Base-by-base conservation (phyloP, 2,113 vertebrate genomes). In the Megaleporinus macrocephalus region DNA sequence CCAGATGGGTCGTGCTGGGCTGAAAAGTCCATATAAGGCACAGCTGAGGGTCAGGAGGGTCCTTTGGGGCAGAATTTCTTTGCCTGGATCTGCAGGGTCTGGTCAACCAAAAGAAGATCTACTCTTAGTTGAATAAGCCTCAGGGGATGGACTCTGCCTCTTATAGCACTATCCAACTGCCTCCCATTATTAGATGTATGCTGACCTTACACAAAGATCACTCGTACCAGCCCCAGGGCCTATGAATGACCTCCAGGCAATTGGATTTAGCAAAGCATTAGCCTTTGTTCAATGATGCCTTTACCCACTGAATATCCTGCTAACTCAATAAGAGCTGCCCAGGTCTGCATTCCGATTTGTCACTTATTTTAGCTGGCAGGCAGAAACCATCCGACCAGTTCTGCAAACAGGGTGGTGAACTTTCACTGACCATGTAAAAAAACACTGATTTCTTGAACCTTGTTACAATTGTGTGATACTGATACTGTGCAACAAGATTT, bases 241-340 rank as follows among this genome's bases (percentile, higher is more conserved):
- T 68, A 68, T 26, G 30, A 76, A 73, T 73, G 81, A 86, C 81
- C 81, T 79, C 51, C 49, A 66, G 80, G 82, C 82, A 81, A 86
- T 88, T 80, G 70, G 68, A 86, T 86, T 82, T 79, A 80, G 47
- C 74, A 74, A 27, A 78, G 84, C 85, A 88, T 88, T 88, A 86
- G 76, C 65, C 44, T 86, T 33, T 78, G 53, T 74, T 80, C 83
- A 68, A 41, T 44, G 65, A 59, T 47, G 68, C 74, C 71, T 49
- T 82, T 36, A 65, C 51, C 69, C 77, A 76, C 77, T 70, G 75
- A 81, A 78, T 73, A 59, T 62, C 59, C 61, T 26, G 51, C 66
- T 87, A 87, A 87, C 83, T 80, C 33, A 82, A 82, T 87, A 65
- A 83, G 73, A 49, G 36, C 59, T 55, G 76, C 61, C 53, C 29